phyloP scores from a whole-genome alignment of 35 echinoderm and acorn worm genomes.

The Lytechinus pictus region DNA sequence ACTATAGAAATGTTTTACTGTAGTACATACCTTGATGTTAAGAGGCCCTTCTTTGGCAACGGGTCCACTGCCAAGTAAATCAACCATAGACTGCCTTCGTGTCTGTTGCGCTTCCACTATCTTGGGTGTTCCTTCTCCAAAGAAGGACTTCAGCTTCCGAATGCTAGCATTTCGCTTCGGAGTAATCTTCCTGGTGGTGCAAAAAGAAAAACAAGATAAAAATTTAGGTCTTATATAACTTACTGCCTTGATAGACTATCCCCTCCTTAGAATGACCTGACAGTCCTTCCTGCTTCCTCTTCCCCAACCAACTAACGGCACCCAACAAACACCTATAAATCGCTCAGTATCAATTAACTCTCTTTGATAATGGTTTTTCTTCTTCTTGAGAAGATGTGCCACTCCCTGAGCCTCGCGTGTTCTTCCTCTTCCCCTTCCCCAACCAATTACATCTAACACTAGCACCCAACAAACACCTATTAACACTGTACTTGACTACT shows the following conservation, averaged over 20 bases:
- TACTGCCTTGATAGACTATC: too few species aligned
- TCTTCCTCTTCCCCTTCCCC: too few species aligned
- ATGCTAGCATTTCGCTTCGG: constrained; percentile 81
- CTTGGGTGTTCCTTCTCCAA: constrained; percentile 76
- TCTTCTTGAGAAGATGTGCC: constrained; percentile 30
- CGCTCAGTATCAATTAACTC: neutral
- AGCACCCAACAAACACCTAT: too few species aligned
- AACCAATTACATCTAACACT: too few species aligned
- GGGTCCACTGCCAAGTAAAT: constrained; percentile 5
- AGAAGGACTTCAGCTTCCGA: constrained; percentile 72
- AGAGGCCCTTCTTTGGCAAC: constrained; percentile 84
- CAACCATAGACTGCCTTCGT: neutral
- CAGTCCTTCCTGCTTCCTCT: too few species aligned
- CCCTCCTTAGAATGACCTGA: too few species aligned
- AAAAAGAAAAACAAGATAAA: neutral
- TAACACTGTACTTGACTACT: too few species aligned
- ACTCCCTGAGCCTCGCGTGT: too few species aligned
- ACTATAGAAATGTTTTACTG: neutral
- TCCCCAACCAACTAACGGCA: too few species aligned
- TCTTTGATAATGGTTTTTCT: constrained; percentile 2
- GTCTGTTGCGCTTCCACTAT: constrained; percentile 51
- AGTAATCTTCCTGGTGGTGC: neutral
- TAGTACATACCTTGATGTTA: constrained; percentile 64
- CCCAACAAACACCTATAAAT: too few species aligned
- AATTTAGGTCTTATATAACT: too few species aligned